Percentiles rank a stretch among this genome's conserved stretches.
Evolutionary conservation across 2,113 vertebrate genomes (phyloP).

Genomic region (Trogon melanurus): DNA sequence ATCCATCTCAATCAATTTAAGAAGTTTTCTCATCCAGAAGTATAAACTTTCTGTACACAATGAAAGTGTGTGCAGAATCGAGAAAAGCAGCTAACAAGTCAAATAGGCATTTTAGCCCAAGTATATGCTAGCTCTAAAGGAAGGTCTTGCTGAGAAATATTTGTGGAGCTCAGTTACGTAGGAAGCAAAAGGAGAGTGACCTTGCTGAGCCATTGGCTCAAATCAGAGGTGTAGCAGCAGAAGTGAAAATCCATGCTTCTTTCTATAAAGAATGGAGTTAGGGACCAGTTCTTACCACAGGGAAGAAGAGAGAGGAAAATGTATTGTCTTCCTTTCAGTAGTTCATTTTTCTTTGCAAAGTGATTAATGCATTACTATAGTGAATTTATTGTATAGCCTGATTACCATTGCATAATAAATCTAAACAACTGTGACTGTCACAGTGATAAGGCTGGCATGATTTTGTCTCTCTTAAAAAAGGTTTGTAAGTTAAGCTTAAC

Average conservation of each 20-base stretch:
- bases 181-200: background rate
- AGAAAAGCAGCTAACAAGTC: background rate
- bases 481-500: conserved; percentile 70
- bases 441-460: conserved; percentile 68
- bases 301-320: conserved; percentile 53
- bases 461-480: conserved; percentile 73
- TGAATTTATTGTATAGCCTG: conserved; percentile 80
- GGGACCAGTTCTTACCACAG: conserved; percentile 20
- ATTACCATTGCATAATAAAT: conserved; percentile 82
- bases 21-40: background rate
- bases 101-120: background rate
- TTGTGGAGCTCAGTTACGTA: background rate
- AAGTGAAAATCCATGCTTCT: conserved; percentile 28
- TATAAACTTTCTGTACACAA: background rate
- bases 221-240: background rate
- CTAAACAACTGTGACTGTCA: conserved; percentile 77
- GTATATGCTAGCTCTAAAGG: background rate
- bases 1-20: background rate
- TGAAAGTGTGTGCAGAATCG: background rate
- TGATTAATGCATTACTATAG: conserved; percentile 82
- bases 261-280: conserved; percentile 52
- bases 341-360: conserved; percentile 76
- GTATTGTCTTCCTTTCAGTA: conserved; percentile 74
- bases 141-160: background rate
- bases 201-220: conserved; percentile 15